Evolutionary conservation across 2,797 vertebrate species (phyloP).

Genomic region (Sebastes miniatus): DNA sequence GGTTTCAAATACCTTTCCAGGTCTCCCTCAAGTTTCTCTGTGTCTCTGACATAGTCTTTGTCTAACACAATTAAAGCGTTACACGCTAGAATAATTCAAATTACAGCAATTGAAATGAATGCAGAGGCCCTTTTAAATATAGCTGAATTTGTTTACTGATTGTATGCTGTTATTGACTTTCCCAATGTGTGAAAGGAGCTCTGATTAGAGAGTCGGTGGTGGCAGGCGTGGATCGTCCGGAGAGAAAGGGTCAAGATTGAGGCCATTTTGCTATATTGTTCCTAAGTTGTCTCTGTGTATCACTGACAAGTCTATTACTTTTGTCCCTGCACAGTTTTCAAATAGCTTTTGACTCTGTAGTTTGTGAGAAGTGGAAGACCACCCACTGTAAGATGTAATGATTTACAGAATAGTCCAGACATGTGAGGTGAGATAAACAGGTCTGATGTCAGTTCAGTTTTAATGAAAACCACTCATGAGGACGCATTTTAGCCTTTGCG

Average conservation of each 20-base stretch:
- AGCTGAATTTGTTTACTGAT: slow-evolving; percentile 93
- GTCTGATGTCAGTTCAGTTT: neutral
- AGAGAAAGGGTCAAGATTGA: slow-evolving; percentile 76
- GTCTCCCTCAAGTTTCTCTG: slow-evolving; percentile 88
- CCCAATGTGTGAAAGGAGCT: slow-evolving; percentile 87
- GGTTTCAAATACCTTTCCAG: slow-evolving; percentile 87
- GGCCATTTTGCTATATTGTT: slow-evolving; percentile 75
- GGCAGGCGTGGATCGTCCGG: slow-evolving; percentile 42
- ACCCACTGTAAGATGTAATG: slow-evolving; percentile 35
- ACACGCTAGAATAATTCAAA: slow-evolving; percentile 97
- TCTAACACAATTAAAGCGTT: slow-evolving; percentile 97
- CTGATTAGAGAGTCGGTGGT: slow-evolving; percentile 76
- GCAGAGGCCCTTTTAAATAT: slow-evolving; percentile 83
- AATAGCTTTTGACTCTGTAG: slow-evolving; percentile 34
- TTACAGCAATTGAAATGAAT: slow-evolving; percentile 89
- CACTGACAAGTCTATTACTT: slow-evolving; percentile 58
- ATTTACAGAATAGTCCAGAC: slow-evolving; percentile 41
- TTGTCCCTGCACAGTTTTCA: slow-evolving; percentile 60
- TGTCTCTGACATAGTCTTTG: slow-evolving; percentile 92
- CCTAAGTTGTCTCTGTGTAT: slow-evolving; percentile 50
- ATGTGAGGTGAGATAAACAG: neutral
- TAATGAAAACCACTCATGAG: neutral
- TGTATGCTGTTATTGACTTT: slow-evolving; percentile 89
- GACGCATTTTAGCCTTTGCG: no score
- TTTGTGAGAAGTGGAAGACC: slow-evolving; percentile 32